Base-by-base conservation (phyloP, 1,140 invertebrate species). In the Dendrolimus punctatus region DNA sequence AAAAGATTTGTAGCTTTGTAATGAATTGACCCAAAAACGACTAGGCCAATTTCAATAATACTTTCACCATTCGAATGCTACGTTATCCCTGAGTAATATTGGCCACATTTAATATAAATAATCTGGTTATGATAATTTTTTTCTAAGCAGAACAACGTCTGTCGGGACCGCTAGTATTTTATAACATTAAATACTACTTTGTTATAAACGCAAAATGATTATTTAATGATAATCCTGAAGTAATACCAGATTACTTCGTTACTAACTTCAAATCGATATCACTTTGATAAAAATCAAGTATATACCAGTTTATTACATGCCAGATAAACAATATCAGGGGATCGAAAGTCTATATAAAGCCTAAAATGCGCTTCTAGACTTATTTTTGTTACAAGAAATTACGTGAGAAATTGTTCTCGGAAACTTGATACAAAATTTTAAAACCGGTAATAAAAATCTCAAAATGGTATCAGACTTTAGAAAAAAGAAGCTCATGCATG, bases 391-490 rank as follows among this genome's bases (percentile, higher is more conserved):
- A 23, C 23, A 23, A 23, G 1, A 23, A 23, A 23, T 23, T 23
- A 23, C 1, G 23, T 23, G 23, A 23, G 23, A 23, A 23, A 23
- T 23, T 23, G 3, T 23, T 23, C 23, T 23, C 23, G 23, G 23
- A 23, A 23, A 23, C 3, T 23, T 23, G 23, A 23, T 23, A 23
- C 23, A 23, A 23, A 23, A 23, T 1, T 44, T 5, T 9, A 9
- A 38, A 41, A 39, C 8, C 8, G 39, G 23, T 39, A 39, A 5
- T 46, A 9, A 7, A 46, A 10, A 9, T 36, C 7, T 48, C 60
- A 92, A 87, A 79, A 94, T 94, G 93, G 91, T 95, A 65, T 94
- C 94, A 52, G 92, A 94, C 65, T 95, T 95, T 80, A 92, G 94
- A 73, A 94, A 93, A 82, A 94, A 94, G 89, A 96, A 96, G 83